phyloP scores from a whole-genome alignment of 2,888 invertebrate species.

The Neoascia interrupta region DNA sequence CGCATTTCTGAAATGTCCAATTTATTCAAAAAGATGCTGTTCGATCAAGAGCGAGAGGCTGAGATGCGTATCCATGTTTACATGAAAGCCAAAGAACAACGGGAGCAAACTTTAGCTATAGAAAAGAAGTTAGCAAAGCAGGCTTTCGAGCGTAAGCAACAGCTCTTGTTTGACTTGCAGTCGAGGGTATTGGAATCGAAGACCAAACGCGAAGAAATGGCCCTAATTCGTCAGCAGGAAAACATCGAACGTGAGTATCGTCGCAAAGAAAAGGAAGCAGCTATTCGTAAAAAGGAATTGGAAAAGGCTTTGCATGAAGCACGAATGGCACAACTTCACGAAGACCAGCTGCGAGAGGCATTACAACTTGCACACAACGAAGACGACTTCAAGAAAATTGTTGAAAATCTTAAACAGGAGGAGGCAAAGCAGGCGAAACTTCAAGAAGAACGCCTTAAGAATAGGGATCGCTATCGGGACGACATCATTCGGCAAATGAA shows the following conservation, averaged over 20 bases:
- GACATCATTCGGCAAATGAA: slow-evolving; percentile 78
- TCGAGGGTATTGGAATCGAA: slow-evolving; percentile 76
- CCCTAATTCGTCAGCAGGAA: slow-evolving; percentile 77
- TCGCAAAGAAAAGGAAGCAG: slow-evolving; percentile 76
- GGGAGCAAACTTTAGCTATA: slow-evolving; percentile 75
- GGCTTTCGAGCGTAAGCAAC: slow-evolving; percentile 77
- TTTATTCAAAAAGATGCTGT: slow-evolving; percentile 77
- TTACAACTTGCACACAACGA: slow-evolving; percentile 78
- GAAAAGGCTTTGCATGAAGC: slow-evolving; percentile 76
- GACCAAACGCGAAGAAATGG: slow-evolving; percentile 75
- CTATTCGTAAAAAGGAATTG: slow-evolving; percentile 74
- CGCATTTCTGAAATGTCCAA: slow-evolving; percentile 76
- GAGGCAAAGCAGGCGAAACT: slow-evolving; percentile 75
- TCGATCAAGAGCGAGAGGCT: slow-evolving; percentile 77
- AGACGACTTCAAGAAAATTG: slow-evolving; percentile 75
- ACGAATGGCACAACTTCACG: slow-evolving; percentile 76
- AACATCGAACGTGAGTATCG: slow-evolving; percentile 79
- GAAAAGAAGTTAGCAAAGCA: slow-evolving; percentile 76
- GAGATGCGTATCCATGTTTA: slow-evolving; percentile 78
- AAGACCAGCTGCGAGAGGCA: slow-evolving; percentile 76
- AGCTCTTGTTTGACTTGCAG: slow-evolving; percentile 75
- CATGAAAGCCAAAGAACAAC: slow-evolving; percentile 76
- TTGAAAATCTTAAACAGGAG: slow-evolving; percentile 76
- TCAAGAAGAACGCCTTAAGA: slow-evolving; percentile 73
- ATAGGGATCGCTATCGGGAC: slow-evolving; percentile 75